Evolutionary conservation across 2,797 vertebrate genomes (phyloP).

Genomic region (Sebastes taczanowskii): DNA sequence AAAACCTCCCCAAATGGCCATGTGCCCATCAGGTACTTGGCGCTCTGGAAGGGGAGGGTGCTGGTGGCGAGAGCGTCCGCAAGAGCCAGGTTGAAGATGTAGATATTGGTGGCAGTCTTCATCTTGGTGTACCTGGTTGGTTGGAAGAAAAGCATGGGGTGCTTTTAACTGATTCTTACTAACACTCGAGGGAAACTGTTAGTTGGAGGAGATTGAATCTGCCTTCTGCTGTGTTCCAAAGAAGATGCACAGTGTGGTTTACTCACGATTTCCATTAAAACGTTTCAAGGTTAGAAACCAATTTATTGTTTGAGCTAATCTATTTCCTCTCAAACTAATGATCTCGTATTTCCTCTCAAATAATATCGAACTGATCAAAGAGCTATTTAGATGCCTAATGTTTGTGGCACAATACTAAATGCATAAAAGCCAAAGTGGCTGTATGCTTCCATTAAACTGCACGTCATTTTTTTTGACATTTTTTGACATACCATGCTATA

Average conservation of each 20-base stretch:
- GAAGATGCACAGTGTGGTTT: neutral
- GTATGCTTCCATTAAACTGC: conserved; percentile 32
- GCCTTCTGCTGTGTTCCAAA: neutral
- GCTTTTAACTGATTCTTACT: neutral
- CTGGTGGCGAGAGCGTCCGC: conserved; percentile 94
- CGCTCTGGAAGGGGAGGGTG: conserved; percentile 96
- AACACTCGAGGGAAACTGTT: neutral
- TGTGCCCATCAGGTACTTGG: conserved; percentile 94
- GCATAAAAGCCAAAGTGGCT: conserved; percentile 9
- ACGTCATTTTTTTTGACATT: neutral
- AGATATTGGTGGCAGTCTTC: conserved; percentile 99
- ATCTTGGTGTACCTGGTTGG: conserved; percentile 93
- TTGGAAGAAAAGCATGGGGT: neutral
- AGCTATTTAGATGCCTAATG: conserved; percentile 11
- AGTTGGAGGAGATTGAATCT: neutral
- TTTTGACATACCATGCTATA: too few relatives aligned
- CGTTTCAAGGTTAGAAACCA: neutral
- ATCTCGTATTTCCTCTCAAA: neutral
- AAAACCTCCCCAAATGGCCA: conserved; percentile 95
- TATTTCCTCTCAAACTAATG: conserved; percentile 13
- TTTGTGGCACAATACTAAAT: conserved; percentile 17
- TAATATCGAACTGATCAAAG: conserved; percentile 5
- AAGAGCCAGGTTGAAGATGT: conserved; percentile 97
- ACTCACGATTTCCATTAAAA: conserved; percentile 2
- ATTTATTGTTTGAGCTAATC: conserved; percentile 11